Conservation (phyloP, 2,113 vertebrate species). For the Brachypteracias leptosomus region DNA sequence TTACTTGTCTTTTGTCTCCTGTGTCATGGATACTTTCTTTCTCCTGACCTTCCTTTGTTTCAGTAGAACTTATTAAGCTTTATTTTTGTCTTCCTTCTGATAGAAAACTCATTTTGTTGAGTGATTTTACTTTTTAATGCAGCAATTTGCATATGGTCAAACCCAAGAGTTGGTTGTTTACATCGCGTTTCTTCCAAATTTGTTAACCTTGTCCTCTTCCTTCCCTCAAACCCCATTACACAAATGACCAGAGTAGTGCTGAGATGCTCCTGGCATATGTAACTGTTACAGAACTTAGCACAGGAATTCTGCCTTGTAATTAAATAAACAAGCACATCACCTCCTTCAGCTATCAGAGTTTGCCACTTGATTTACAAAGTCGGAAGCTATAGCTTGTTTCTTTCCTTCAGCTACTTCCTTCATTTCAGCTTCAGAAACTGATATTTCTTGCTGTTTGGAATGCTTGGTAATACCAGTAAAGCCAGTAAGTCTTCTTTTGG, state of each 20-base stretch:
- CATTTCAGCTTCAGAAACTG: background rate
- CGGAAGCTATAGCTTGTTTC: background rate
- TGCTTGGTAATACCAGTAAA: background rate
- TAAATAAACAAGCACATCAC: background rate
- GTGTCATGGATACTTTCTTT: background rate
- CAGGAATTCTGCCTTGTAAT: background rate
- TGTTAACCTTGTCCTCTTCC: background rate
- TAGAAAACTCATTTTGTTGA: background rate
- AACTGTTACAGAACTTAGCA: background rate
- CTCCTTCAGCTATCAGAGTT: background rate
- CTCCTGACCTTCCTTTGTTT: background rate
- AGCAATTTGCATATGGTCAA: background rate
- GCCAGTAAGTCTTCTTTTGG: background rate
- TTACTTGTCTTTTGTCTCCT: background rate
- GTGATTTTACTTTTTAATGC: background rate
- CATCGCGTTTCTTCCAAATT: background rate
- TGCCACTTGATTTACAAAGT: background rate
- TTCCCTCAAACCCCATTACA: background rate
- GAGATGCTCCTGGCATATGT: background rate
- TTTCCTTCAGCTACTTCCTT: background rate
- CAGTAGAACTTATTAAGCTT: background rate
- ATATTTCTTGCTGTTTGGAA: background rate
- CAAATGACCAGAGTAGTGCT: background rate
- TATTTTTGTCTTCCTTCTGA: background rate
- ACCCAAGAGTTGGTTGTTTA: background rate